Conservation (phyloP, 2,888 invertebrate genomes). For the Brachyptera risi region DNA sequence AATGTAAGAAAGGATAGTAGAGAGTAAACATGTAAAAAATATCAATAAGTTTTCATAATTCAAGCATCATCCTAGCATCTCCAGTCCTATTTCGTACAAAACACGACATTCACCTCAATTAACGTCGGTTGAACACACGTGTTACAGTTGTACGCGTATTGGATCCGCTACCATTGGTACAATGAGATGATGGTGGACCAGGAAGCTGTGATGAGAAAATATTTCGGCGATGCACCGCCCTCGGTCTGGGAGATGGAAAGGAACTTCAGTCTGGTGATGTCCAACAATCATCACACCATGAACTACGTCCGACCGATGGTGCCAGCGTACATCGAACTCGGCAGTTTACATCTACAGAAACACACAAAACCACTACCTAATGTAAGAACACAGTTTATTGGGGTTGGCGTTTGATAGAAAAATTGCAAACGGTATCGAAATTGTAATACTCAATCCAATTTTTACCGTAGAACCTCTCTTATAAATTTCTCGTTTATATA, state of each 20-base stretch:
- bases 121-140: too few relatives aligned
- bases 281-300: slow-evolving; percentile 29
- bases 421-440: too few relatives aligned
- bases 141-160: slow-evolving; percentile 11
- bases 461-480: not conserved
- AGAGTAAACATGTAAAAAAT: too few relatives aligned
- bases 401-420: not conserved
- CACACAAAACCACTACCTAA: slow-evolving; percentile 12
- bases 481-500: too few relatives aligned
- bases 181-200: slow-evolving; percentile 12
- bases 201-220: slow-evolving; percentile 23
- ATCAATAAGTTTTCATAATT: too few relatives aligned
- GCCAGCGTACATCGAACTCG: slow-evolving; percentile 34
- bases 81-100: too few relatives aligned
- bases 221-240: slow-evolving; percentile 20
- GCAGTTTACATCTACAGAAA: slow-evolving; percentile 7
- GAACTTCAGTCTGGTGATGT: slow-evolving; percentile 33
- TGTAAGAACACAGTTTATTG: not conserved
- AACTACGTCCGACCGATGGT: slow-evolving; percentile 26
- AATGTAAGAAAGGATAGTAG: too few relatives aligned
- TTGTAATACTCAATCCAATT: not conserved
- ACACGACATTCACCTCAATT: too few relatives aligned
- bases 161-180: slow-evolving; percentile 17
- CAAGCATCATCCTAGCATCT: too few relatives aligned
- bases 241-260: slow-evolving; percentile 23